A percentile compares a stretch with the other conserved stretches of the same genome.
Conservation (phyloP, 2,888 invertebrate genomes). For the Ceratothoa steindachneri region DNA sequence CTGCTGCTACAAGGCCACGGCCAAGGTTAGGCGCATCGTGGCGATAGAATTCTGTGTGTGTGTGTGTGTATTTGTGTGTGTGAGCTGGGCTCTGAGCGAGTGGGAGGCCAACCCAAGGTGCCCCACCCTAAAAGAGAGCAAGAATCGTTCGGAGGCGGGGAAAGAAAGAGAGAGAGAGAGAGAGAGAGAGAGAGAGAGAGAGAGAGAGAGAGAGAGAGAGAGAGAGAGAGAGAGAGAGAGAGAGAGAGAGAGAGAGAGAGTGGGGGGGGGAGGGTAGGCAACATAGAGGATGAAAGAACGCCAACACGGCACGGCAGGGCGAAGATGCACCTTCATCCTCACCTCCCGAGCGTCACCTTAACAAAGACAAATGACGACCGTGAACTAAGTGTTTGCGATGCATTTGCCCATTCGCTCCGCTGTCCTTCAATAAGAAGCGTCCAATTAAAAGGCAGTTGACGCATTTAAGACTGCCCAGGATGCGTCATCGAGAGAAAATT, state of each 20-base stretch:
- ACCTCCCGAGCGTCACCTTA: neutral
- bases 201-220: conserved; percentile 21
- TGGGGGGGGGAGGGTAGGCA: neutral
- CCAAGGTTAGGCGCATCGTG: neutral
- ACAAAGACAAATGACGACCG: neutral
- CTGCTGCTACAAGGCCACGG: neutral
- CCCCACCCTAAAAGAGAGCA: neutral
- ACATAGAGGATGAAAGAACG: neutral
- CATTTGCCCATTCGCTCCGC: too few relatives aligned
- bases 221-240: conserved; percentile 22
- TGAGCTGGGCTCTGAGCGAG: neutral
- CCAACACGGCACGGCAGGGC: neutral
- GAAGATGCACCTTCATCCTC: neutral
- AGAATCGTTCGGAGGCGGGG: too few relatives aligned
- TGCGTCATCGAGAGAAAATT: too few relatives aligned
- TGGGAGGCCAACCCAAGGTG: neutral
- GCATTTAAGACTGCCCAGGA: too few relatives aligned
- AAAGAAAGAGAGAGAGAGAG: conserved; percentile 20
- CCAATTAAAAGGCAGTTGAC: too few relatives aligned
- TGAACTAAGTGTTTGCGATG: too few relatives aligned
- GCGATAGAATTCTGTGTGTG: neutral
- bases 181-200: conserved; percentile 21
- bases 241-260: conserved; percentile 18
- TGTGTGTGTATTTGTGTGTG: too few relatives aligned
- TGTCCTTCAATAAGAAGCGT: too few relatives aligned